These are phyloP conservation scores for Junonia oenone DNA, from an alignment of 2,888 invertebrate species.

Conservation along the genomic window DNA sequence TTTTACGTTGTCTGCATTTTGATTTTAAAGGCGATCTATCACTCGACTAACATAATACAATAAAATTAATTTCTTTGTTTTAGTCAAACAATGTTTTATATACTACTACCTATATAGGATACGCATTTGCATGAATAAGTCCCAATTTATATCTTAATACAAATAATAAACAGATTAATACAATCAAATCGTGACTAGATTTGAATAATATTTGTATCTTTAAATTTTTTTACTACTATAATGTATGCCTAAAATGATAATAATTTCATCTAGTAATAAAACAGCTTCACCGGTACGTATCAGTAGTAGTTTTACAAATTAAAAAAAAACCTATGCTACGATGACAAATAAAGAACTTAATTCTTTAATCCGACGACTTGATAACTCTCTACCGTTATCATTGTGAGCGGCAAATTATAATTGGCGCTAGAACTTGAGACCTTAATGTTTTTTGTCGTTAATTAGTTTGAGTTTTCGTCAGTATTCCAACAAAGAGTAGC, in stretches of 20 bases:
- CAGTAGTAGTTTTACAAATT: too few species aligned
- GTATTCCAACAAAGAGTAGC: conserved; percentile 5
- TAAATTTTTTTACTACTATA: too few species aligned
- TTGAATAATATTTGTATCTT: too few species aligned
- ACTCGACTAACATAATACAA: background rate
- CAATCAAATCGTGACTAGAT: too few species aligned
- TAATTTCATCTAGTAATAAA: too few species aligned
- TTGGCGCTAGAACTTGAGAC: conserved; percentile 6
- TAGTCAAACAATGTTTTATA: background rate
- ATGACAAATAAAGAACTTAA: background rate
- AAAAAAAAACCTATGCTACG: too few species aligned
- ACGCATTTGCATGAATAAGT: too few species aligned
- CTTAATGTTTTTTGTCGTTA: conserved; percentile 11
- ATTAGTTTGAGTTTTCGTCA: conserved; percentile 15
- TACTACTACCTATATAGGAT: background rate
- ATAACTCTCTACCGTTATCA: background rate
- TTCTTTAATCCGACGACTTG: background rate
- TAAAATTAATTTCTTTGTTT: background rate
- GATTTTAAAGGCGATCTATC: conserved; percentile 2
- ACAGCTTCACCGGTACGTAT: too few species aligned
- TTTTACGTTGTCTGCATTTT: conserved; percentile 20
- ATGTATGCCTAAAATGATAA: too few species aligned
- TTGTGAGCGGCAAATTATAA: conserved; percentile 3
- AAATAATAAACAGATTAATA: too few species aligned
- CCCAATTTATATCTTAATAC: too few species aligned